These are phyloP conservation scores for Troides aeacus DNA, from an alignment of 2,888 invertebrate genomes.

Conservation along the genomic window DNA sequence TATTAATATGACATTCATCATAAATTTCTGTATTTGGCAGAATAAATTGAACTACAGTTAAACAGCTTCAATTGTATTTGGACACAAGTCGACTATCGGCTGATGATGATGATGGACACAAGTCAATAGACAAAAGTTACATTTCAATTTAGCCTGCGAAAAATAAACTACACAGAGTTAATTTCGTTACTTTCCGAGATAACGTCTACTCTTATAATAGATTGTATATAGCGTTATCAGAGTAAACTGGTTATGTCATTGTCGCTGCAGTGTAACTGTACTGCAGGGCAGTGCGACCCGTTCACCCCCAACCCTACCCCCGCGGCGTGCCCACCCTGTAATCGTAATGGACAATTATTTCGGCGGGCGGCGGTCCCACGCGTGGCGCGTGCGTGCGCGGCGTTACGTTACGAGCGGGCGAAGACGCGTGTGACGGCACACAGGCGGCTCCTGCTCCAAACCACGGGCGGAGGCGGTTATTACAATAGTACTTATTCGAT, in stretches of 20 bases:
- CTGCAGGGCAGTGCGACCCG: background rate
- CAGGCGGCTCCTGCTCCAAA: conserved; percentile 32
- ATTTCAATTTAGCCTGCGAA: too few species aligned
- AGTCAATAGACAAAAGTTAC: too few species aligned
- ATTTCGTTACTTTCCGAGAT: too few species aligned
- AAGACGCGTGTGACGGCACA: conserved; percentile 53
- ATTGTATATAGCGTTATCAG: conserved; percentile 1
- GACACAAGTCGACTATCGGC: too few species aligned
- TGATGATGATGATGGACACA: too few species aligned
- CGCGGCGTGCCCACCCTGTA: conserved; percentile 32
- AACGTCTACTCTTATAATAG: too few species aligned
- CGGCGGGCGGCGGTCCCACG: conserved; percentile 75
- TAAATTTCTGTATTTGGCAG: too few species aligned
- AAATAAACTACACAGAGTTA: too few species aligned
- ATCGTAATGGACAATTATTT: conserved; percentile 78
- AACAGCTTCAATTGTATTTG: too few species aligned
- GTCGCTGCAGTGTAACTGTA: background rate
- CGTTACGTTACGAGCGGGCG: conserved; percentile 50
- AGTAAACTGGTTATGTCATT: conserved; percentile 2
- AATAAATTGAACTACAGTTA: too few species aligned
- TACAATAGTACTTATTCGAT: conserved; percentile 37
- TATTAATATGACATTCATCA: too few species aligned
- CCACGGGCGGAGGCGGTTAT: conserved; percentile 33
- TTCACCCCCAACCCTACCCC: background rate
- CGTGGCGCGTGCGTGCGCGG: conserved; percentile 70